Percentiles rank a stretch among this genome's conserved stretches.
phyloP scores from a whole-genome alignment of 2,797 vertebrate species.

The Fratercula arctica region DNA sequence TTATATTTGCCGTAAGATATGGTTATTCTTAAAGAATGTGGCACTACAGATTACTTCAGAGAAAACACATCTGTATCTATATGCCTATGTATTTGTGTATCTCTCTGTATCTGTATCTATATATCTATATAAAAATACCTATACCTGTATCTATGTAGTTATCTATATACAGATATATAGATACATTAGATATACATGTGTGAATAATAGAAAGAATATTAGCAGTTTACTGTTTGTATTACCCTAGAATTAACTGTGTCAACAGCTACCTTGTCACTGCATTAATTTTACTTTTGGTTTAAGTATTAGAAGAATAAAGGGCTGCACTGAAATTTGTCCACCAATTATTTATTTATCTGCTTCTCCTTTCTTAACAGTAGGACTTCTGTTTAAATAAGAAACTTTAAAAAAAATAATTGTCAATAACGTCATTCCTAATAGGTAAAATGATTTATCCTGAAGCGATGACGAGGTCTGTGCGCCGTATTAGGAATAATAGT shows the following conservation, averaged over 20 bases:
- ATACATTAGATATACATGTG: background rate
- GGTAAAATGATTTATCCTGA: background rate
- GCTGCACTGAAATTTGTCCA: background rate
- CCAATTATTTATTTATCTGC: background rate
- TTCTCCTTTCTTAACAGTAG: background rate
- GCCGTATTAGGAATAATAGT: rapidly evolving
- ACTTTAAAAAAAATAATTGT: background rate
- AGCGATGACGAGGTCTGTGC: background rate
- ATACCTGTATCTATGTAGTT: background rate
- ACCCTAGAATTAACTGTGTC: background rate
- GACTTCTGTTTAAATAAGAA: background rate
- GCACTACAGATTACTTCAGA: background rate
- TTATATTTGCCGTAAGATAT: background rate
- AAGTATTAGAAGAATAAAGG: background rate
- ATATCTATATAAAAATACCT: background rate
- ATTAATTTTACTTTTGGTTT: background rate
- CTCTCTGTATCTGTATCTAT: background rate
- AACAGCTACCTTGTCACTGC: background rate
- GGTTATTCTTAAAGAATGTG: background rate
- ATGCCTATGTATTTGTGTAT: background rate
- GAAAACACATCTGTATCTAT: background rate
- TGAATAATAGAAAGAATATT: background rate
- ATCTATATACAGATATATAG: no score
- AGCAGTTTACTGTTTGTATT: background rate
- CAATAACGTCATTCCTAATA: background rate